A percentile compares a stretch with the other conserved stretches of the same genome.
Evolutionary conservation across 2,888 invertebrate species (phyloP).

Genomic region (Linnaemya vulpina): DNA sequence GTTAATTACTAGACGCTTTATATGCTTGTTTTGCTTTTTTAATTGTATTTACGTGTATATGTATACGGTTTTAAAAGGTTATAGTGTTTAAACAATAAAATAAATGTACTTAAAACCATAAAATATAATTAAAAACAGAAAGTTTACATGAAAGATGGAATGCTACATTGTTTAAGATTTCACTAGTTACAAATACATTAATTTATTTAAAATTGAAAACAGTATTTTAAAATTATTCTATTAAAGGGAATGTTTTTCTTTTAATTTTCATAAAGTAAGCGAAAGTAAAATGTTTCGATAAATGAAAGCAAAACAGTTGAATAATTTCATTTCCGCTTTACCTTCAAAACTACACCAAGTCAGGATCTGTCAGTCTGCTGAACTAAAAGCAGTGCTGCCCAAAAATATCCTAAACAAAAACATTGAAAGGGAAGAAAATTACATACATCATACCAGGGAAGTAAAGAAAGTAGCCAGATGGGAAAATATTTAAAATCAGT

Average conservation of each 20-base stretch:
- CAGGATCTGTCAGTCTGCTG: no score
- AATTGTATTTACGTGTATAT: background rate
- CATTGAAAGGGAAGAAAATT: no score
- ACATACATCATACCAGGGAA: no score
- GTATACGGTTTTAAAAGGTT: slow-evolving; percentile 37
- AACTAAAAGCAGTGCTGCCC: no score
- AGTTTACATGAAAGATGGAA: slow-evolving; percentile 17
- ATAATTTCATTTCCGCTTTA: background rate
- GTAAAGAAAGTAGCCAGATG: no score
- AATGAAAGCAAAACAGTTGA: background rate
- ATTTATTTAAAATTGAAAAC: background rate
- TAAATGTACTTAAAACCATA: slow-evolving; percentile 32
- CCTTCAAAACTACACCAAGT: no score
- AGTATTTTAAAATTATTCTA: background rate
- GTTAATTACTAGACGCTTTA: background rate
- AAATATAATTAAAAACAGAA: slow-evolving; percentile 41
- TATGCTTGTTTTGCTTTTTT: slow-evolving; percentile 9
- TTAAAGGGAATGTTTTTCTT: no score
- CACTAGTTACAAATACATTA: background rate
- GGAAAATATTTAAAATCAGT: no score
- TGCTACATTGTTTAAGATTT: slow-evolving; percentile 21
- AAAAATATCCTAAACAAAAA: no score
- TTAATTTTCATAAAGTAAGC: background rate
- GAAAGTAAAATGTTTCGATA: background rate
- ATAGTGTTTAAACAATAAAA: slow-evolving; percentile 34